These are phyloP conservation scores for Rugalucina vietnamica DNA, from an alignment of 2,888 invertebrate genomes.

Conservation along the genomic window DNA sequence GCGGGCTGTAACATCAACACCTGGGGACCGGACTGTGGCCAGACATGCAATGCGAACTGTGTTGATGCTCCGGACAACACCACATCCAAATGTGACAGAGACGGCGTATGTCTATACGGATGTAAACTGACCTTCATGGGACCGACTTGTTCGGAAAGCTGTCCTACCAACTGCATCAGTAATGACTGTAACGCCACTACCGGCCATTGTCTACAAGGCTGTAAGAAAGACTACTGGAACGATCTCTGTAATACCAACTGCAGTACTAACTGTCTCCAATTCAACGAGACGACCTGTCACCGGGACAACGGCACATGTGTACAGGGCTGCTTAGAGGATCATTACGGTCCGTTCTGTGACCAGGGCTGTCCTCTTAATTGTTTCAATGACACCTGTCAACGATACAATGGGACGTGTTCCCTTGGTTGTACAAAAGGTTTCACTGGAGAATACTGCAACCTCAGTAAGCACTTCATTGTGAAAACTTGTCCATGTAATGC, in stretches of 20 bases:
- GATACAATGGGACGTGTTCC: not conserved
- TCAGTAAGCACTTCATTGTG: not conserved
- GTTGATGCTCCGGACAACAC: not conserved
- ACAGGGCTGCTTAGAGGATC: not conserved
- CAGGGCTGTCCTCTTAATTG: not conserved
- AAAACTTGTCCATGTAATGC: too few relatives aligned
- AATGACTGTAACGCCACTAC: not conserved
- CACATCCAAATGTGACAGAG: not conserved
- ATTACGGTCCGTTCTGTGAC: not conserved
- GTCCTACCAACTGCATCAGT: not conserved
- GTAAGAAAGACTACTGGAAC: not conserved
- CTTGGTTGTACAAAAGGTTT: not conserved
- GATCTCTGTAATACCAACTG: not conserved
- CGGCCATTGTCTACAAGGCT: not conserved
- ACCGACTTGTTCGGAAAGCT: not conserved
- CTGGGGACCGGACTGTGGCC: not conserved
- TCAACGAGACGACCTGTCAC: not conserved
- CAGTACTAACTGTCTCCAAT: not conserved
- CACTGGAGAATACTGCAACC: not conserved
- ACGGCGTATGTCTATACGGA: not conserved
- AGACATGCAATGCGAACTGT: not conserved
- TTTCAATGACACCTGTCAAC: not conserved
- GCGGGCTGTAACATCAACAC: not conserved
- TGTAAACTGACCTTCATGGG: not conserved
- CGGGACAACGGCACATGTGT: not conserved